phyloP scores from a whole-genome alignment of 2,888 invertebrate genomes.

The Phortica magna region DNA sequence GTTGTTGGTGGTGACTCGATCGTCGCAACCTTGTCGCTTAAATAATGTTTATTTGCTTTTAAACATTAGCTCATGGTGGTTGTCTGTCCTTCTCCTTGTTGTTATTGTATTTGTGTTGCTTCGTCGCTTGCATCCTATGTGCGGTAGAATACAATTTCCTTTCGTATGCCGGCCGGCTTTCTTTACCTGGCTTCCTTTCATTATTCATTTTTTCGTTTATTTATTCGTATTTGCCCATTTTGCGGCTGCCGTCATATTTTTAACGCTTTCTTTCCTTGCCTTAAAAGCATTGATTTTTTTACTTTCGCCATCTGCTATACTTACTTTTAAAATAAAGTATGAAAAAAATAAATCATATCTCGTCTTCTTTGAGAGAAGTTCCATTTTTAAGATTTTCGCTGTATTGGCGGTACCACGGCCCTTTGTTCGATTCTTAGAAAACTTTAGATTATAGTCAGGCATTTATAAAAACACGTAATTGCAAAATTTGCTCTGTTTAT shows the following conservation, averaged over 20 bases:
- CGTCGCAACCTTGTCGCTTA: slow-evolving; percentile 30
- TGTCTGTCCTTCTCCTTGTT: background rate
- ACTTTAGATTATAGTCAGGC: too few relatives aligned
- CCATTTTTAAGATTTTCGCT: too few relatives aligned
- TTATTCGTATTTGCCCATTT: background rate
- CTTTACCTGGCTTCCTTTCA: background rate
- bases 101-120: background rate
- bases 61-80: background rate
- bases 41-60: slow-evolving; percentile 11
- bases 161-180: background rate
- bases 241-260: background rate
- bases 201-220: background rate
- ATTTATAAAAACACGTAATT: too few relatives aligned
- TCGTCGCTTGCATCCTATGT: background rate
- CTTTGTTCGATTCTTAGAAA: too few relatives aligned
- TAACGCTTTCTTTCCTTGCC: background rate
- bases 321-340: background rate
- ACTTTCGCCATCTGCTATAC: background rate
- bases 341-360: background rate
- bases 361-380: too few relatives aligned
- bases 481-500: too few relatives aligned
- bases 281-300: slow-evolving; percentile 28
- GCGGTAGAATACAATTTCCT: background rate
- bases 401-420: too few relatives aligned
- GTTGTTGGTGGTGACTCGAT: slow-evolving; percentile 34